Conservation (phyloP, 2,888 invertebrate genomes). For the Tineola bisselliella region DNA sequence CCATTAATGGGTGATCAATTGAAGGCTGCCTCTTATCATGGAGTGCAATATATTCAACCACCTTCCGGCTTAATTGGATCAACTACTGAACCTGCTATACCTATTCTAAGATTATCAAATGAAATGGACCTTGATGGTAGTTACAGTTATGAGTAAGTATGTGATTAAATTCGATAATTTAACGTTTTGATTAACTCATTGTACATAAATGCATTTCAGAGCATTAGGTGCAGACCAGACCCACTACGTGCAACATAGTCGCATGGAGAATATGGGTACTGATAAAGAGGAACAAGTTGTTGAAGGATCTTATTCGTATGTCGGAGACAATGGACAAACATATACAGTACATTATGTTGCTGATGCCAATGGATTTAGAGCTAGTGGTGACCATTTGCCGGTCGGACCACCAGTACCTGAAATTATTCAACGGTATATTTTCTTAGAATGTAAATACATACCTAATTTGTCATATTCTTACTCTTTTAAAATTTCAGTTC, state of each 20-base stretch:
- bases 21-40: constrained; percentile 35
- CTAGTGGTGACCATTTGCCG: constrained; percentile 80
- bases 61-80: constrained; percentile 43
- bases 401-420: constrained; percentile 79
- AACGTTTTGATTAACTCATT: not conserved
- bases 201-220: constrained; percentile 25
- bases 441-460: not conserved
- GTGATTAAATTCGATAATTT: not conserved
- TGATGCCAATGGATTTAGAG: constrained; percentile 80
- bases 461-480: not conserved
- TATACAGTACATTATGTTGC: constrained; percentile 75
- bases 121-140: constrained; percentile 68
- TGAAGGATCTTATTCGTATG: constrained; percentile 71
- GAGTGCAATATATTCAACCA: constrained; percentile 35
- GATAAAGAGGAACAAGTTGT: constrained; percentile 70
- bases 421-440: constrained; percentile 68
- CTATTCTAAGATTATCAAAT: constrained; percentile 60
- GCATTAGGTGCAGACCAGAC: constrained; percentile 64
- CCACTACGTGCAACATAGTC: constrained; percentile 64
- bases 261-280: constrained; percentile 65
- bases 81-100: constrained; percentile 58
- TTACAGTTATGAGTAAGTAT: constrained; percentile 64
- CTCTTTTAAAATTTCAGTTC: constrained; percentile 32
- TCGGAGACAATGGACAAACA: constrained; percentile 70
- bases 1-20: constrained; percentile 32